Evolutionary conservation across 2,888 invertebrate genomes (phyloP).

Genomic region (Parascotia fuliginaria): DNA sequence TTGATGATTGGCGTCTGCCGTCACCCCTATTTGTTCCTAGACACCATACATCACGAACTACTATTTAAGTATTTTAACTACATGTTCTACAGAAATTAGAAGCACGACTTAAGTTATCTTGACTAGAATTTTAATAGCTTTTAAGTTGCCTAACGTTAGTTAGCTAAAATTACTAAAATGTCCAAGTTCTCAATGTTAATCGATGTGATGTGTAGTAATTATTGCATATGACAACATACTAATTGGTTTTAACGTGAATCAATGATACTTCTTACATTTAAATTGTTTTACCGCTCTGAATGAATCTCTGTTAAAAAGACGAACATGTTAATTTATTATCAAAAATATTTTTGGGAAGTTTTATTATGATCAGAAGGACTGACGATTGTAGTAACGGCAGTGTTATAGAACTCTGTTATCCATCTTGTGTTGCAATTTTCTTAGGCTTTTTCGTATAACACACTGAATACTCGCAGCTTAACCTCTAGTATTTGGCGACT

Average conservation of each 20-base stretch:
- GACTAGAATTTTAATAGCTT: constrained; percentile 68
- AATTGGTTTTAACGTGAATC: background rate
- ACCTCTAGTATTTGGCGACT: too few species aligned
- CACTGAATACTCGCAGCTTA: too few species aligned
- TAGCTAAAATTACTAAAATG: constrained; percentile 35
- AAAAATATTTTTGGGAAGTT: too few species aligned
- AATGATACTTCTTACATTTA: too few species aligned
- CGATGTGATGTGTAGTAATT: constrained; percentile 31
- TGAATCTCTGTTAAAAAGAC: too few species aligned
- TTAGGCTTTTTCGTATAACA: too few species aligned
- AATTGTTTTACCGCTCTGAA: too few species aligned
- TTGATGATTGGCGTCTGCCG: constrained; percentile 57
- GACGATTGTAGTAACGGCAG: too few species aligned
- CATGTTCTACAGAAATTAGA: constrained; percentile 69
- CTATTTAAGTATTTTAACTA: constrained; percentile 50
- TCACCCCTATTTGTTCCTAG: constrained; percentile 50
- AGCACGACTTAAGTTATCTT: constrained; percentile 68
- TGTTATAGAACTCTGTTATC: too few species aligned
- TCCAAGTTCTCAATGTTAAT: constrained; percentile 24
- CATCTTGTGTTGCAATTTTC: too few species aligned
- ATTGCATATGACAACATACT: constrained; percentile 6
- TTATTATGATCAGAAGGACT: too few species aligned
- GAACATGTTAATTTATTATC: too few species aligned
- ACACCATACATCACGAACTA: constrained; percentile 57
- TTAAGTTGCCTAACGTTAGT: constrained; percentile 46